Conservation (phyloP, 1,140 invertebrate genomes). For the Cydia pomonella region DNA sequence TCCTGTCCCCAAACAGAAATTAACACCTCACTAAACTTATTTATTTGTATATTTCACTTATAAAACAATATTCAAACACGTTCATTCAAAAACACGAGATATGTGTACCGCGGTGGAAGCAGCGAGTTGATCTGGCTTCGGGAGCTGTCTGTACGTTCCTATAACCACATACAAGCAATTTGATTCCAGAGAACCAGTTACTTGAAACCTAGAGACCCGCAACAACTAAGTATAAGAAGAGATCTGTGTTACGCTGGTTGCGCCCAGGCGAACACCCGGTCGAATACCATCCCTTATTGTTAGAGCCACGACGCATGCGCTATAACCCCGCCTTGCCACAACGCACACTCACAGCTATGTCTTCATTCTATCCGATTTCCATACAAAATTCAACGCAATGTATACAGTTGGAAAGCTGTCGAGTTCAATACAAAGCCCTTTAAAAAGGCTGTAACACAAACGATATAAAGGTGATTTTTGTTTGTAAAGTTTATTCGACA, state of each 20-base stretch:
- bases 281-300: constrained; percentile 4
- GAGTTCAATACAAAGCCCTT: constrained; percentile 8
- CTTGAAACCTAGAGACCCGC: background rate
- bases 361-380: constrained; percentile 10
- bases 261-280: background rate
- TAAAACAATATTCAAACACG: constrained; percentile 25
- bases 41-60: constrained; percentile 31
- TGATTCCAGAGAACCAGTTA: background rate
- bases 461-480: constrained; percentile 7
- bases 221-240: background rate
- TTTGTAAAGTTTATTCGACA: background rate
- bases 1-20: background rate
- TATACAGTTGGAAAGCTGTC: constrained; percentile 13
- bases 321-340: constrained; percentile 27
- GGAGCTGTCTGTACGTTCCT: background rate
- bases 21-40: constrained; percentile 23
- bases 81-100: constrained; percentile 1
- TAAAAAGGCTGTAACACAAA: background rate
- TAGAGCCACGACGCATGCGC: constrained; percentile 1
- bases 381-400: constrained; percentile 15
- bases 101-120: background rate
- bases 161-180: background rate
- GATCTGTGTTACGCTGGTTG: background rate
- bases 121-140: constrained; percentile 24
- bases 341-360: background rate